A percentile compares a stretch with the other conserved stretches of the same genome.
Conservation (phyloP, 2,888 invertebrate genomes). For the Drosophila vallismaia region DNA sequence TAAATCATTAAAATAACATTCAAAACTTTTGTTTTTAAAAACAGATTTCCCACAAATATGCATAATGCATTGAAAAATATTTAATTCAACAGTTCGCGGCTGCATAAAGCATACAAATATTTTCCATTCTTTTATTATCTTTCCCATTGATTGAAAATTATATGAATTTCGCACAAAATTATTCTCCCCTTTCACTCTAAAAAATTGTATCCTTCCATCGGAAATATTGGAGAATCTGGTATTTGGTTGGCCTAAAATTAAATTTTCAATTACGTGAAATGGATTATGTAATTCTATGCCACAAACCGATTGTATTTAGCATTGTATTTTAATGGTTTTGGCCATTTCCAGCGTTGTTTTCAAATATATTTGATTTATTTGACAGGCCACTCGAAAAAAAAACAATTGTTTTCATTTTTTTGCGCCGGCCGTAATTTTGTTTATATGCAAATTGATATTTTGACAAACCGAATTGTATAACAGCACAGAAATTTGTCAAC, state of each 20-base stretch:
- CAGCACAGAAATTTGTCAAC: slow-evolving; percentile 21
- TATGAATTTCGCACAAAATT: slow-evolving; percentile 12
- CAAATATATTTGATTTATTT: slow-evolving; percentile 36
- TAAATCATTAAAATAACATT: too few relatives aligned
- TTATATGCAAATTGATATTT: slow-evolving; percentile 57
- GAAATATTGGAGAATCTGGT: slow-evolving; percentile 14
- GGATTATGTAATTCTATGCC: slow-evolving; percentile 58
- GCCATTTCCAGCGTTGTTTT: slow-evolving; percentile 24
- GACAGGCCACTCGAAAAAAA: slow-evolving; percentile 17
- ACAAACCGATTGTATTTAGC: slow-evolving; percentile 53
- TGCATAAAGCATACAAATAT: slow-evolving; percentile 19
- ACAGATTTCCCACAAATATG: neutral
- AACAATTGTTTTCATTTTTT: slow-evolving; percentile 21
- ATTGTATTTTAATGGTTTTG: slow-evolving; percentile 37
- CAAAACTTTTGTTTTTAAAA: neutral
- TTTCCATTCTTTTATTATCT: slow-evolving; percentile 8
- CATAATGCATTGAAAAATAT: slow-evolving; percentile 4
- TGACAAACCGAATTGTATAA: slow-evolving; percentile 6
- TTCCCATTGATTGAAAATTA: slow-evolving; percentile 8
- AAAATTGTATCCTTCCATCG: neutral
- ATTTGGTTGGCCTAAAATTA: slow-evolving; percentile 40
- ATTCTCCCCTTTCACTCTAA: neutral
- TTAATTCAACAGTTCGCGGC: neutral
- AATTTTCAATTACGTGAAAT: slow-evolving; percentile 58
- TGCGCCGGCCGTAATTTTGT: neutral